Percentiles rank a stretch among this genome's conserved stretches.
Evolutionary conservation across 2,797 vertebrate species (phyloP).

Genomic region (Pangasius sanitwongsei): DNA sequence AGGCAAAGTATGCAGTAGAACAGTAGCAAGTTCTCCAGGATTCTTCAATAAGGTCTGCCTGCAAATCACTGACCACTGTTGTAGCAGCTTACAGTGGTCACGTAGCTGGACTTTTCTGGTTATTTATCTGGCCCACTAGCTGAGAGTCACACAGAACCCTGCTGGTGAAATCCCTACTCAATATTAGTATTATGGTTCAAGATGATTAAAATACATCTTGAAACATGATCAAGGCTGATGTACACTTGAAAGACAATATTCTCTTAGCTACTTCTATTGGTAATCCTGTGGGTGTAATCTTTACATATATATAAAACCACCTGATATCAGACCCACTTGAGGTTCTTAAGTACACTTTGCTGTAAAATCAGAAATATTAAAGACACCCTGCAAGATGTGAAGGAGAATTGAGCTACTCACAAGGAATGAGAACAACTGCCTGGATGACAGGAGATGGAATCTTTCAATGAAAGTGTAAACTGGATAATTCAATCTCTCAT

Average conservation of each 20-base stretch:
- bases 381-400: not conserved
- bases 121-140: not conserved
- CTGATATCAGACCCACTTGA: not conserved
- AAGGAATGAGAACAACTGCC: not conserved
- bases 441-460: not conserved
- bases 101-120: not conserved
- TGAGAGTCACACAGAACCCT: not conserved
- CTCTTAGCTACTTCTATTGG: not conserved
- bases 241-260: not conserved
- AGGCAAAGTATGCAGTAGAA: not conserved
- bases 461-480: not conserved
- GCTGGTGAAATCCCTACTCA: not conserved
- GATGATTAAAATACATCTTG: not conserved
- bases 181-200: not conserved
- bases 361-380: not conserved
- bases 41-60: not conserved
- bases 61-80: not conserved
- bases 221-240: no score
- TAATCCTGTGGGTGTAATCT: not conserved
- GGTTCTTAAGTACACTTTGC: not conserved
- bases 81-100: not conserved
- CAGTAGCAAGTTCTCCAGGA: not conserved
- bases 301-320: not conserved
- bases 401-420: not conserved
- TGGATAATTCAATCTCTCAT: not conserved